phyloP scores from a whole-genome alignment of 1,140 invertebrate genomes.

The Heliconius hermathena region DNA sequence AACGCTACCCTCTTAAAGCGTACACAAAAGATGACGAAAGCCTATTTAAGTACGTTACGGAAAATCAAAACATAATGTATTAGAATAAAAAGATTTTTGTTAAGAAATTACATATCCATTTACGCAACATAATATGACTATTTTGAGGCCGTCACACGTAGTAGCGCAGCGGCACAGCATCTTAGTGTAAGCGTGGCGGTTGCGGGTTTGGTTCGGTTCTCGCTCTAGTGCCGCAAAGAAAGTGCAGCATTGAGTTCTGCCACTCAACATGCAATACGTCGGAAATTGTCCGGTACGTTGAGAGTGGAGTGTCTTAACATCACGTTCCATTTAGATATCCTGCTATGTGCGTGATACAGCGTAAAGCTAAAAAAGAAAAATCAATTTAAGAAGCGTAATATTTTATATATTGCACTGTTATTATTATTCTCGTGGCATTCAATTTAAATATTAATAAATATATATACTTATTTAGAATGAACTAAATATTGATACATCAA shows the following conservation, averaged over 20 bases:
- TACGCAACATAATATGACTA: not conserved
- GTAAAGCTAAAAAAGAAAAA: too few species aligned
- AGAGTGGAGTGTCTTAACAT: too few species aligned
- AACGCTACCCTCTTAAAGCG: not conserved
- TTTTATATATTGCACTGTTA: not conserved
- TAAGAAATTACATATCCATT: not conserved
- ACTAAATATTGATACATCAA: not conserved
- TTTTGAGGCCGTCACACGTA: too few species aligned
- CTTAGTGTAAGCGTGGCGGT: too few species aligned
- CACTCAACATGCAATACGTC: too few species aligned
- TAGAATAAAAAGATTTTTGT: conserved; percentile 22
- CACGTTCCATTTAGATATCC: too few species aligned
- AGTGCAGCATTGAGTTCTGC: too few species aligned
- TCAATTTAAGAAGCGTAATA: not conserved
- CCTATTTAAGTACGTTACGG: conserved; percentile 18
- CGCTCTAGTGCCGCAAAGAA: too few species aligned
- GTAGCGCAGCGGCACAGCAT: too few species aligned
- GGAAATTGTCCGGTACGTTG: too few species aligned
- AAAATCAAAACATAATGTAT: conserved; percentile 26
- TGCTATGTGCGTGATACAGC: too few species aligned
- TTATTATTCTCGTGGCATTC: not conserved
- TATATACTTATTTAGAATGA: not conserved
- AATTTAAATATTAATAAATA: not conserved
- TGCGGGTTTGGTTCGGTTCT: too few species aligned
- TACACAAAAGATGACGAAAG: conserved; percentile 8